Evolutionary conservation across 1,140 invertebrate species (phyloP).

Genomic region (Drosophila teissieri): DNA sequence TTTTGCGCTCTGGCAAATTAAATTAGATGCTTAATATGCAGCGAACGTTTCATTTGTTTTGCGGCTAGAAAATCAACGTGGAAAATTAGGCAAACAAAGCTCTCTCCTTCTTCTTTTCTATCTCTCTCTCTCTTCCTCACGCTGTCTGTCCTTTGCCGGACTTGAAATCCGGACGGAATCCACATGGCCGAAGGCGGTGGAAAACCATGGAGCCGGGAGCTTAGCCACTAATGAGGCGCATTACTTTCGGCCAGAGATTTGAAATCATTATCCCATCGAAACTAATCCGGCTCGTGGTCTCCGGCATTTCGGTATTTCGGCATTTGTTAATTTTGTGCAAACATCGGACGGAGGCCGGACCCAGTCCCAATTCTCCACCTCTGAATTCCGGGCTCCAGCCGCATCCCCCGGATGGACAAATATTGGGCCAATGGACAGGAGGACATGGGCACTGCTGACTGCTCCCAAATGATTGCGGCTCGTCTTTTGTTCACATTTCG

Average conservation of each 20-base stretch:
- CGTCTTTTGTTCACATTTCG: background rate
- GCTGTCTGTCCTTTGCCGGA: constrained; percentile 2
- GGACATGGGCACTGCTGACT: constrained; percentile 10
- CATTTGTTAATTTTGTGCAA: constrained; percentile 71
- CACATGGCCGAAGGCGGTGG: constrained; percentile 21
- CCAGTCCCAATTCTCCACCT: constrained; percentile 2
- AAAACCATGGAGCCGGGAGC: constrained; percentile 34
- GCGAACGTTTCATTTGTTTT: constrained; percentile 81
- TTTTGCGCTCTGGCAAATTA: constrained; percentile 58
- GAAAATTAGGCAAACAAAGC: constrained; percentile 80
- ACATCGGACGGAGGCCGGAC: constrained; percentile 40
- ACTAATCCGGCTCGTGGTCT: constrained; percentile 55
- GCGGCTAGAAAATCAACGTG: constrained; percentile 83
- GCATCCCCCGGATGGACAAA: constrained; percentile 39
- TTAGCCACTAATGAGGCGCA: constrained; percentile 79
- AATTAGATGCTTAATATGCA: constrained; percentile 83
- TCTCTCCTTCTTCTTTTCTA: too few relatives aligned
- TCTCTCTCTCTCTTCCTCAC: background rate
- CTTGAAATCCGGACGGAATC: background rate
- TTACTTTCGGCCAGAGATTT: constrained; percentile 77
- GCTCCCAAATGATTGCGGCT: constrained; percentile 2
- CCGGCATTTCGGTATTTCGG: constrained; percentile 26
- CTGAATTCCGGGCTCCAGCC: constrained; percentile 1
- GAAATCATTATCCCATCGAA: constrained; percentile 80
- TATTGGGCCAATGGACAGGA: constrained; percentile 35